A percentile compares a stretch with the other conserved stretches of the same genome.
These are phyloP conservation scores for Pissodes strobi DNA, from an alignment of 1,140 invertebrate genomes.

Conservation along the genomic window DNA sequence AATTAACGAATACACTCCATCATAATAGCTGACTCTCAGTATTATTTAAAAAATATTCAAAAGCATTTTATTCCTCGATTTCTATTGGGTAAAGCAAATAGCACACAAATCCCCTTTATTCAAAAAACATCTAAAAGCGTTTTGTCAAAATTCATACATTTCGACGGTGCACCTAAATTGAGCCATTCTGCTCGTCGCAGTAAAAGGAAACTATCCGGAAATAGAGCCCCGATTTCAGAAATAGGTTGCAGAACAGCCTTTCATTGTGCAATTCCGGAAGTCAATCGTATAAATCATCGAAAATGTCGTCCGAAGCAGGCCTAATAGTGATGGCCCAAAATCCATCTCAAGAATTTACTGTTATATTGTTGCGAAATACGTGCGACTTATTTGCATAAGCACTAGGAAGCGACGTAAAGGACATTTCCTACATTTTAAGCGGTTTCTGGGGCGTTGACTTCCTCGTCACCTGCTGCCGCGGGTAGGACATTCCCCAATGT, in stretches of 20 bases:
- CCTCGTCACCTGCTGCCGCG: background rate
- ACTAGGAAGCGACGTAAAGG: slow-evolving; percentile 6
- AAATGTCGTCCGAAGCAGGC: slow-evolving; percentile 18
- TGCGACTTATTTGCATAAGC: slow-evolving; percentile 19
- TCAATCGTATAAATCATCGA: slow-evolving; percentile 27
- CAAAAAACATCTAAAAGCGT: background rate
- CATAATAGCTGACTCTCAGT: too few species aligned
- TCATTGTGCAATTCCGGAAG: slow-evolving; percentile 21
- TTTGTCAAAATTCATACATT: background rate
- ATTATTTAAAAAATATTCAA: too few species aligned
- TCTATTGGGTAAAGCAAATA: too few species aligned
- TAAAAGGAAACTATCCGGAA: slow-evolving; percentile 23
- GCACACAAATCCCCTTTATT: too few species aligned
- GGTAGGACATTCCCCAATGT: too few species aligned
- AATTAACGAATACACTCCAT: too few species aligned
- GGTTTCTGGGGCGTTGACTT: slow-evolving; percentile 1
- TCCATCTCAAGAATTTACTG: slow-evolving; percentile 22
- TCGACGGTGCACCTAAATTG: slow-evolving; percentile 1
- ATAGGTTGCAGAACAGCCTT: slow-evolving; percentile 8
- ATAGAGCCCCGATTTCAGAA: slow-evolving; percentile 23
- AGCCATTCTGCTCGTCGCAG: slow-evolving; percentile 9
- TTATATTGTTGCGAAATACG: slow-evolving; percentile 27
- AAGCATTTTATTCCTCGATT: too few species aligned
- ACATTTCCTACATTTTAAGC: slow-evolving; percentile 22
- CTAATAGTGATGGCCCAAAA: slow-evolving; percentile 15